These are phyloP conservation scores for Phylloscopus collybita DNA, from an alignment of 2,797 vertebrate species.

Conservation along the genomic window DNA sequence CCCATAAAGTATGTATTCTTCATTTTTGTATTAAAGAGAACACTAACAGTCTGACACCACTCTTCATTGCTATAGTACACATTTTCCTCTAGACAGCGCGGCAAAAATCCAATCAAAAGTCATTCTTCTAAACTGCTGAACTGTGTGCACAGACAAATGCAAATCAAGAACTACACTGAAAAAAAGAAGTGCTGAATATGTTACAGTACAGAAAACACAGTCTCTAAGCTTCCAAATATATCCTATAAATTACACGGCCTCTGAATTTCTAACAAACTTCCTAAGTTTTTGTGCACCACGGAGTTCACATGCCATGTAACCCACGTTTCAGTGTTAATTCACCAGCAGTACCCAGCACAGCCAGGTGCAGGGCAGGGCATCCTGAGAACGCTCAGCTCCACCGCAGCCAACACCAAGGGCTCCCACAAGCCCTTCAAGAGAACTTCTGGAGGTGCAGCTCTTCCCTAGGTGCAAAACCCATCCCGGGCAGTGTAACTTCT, in stretches of 20 bases:
- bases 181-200: neutral
- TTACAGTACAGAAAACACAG: neutral
- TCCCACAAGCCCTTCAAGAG: too few relatives aligned
- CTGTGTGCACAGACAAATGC: neutral
- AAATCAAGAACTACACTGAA: neutral
- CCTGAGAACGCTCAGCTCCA: neutral
- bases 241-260: neutral
- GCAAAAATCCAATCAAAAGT: neutral
- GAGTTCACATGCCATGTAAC: fast-evolving
- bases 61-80: neutral
- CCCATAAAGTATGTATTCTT: neutral
- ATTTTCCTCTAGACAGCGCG: neutral
- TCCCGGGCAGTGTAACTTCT: fast-evolving
- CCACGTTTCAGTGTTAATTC: neutral
- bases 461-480: neutral
- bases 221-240: neutral
- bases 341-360: neutral
- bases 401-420: neutral
- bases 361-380: fast-evolving
- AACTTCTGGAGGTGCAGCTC: neutral
- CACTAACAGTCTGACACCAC: neutral
- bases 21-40: neutral
- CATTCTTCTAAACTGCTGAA: neutral
- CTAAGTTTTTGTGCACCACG: neutral
- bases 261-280: fast-evolving